These are phyloP conservation scores for Drosophila leontia DNA, from an alignment of 1,140 invertebrate species.

Conservation along the genomic window DNA sequence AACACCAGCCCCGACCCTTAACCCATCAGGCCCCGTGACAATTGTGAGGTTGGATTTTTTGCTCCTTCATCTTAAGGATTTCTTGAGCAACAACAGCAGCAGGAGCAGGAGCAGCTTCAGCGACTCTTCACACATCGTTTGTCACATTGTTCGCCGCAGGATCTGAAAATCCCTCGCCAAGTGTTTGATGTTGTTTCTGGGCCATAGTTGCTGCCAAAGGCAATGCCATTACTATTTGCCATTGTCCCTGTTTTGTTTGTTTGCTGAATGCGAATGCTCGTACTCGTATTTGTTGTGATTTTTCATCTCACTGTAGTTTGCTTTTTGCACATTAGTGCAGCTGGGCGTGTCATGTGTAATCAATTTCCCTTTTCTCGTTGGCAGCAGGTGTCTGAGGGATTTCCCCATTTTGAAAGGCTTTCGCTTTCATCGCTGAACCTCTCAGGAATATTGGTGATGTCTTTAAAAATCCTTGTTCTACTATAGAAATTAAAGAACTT, in stretches of 20 bases:
- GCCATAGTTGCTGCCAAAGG: slow-evolving; percentile 47
- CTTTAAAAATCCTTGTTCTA: slow-evolving; percentile 1
- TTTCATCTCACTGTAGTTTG: slow-evolving; percentile 68
- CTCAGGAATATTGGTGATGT: background rate
- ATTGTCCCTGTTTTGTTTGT: slow-evolving; percentile 70
- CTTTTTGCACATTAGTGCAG: slow-evolving; percentile 51
- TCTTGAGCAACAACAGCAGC: slow-evolving; percentile 35
- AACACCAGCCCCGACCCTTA: slow-evolving; percentile 24
- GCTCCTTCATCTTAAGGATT: slow-evolving; percentile 36
- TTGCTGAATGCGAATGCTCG: slow-evolving; percentile 51
- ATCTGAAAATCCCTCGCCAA: slow-evolving; percentile 27
- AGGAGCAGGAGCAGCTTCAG: slow-evolving; percentile 33
- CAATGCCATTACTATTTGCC: slow-evolving; percentile 82
- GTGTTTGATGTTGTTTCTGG: slow-evolving; percentile 52
- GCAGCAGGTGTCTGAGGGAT: slow-evolving; percentile 50
- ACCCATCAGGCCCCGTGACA: slow-evolving; percentile 54
- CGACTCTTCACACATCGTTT: slow-evolving; percentile 81
- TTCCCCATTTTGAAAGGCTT: slow-evolving; percentile 19
- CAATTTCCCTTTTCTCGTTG: slow-evolving; percentile 51
- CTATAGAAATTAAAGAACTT: slow-evolving; percentile 14
- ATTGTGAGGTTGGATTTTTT: slow-evolving; percentile 75
- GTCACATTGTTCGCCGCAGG: slow-evolving; percentile 71
- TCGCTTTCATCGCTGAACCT: slow-evolving; percentile 7
- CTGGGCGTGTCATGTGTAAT: slow-evolving; percentile 75
- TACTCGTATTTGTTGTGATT: slow-evolving; percentile 74